These are phyloP conservation scores for Elysia chlorotica DNA, from an alignment of 1,140 invertebrate species.

Conservation along the genomic window DNA sequence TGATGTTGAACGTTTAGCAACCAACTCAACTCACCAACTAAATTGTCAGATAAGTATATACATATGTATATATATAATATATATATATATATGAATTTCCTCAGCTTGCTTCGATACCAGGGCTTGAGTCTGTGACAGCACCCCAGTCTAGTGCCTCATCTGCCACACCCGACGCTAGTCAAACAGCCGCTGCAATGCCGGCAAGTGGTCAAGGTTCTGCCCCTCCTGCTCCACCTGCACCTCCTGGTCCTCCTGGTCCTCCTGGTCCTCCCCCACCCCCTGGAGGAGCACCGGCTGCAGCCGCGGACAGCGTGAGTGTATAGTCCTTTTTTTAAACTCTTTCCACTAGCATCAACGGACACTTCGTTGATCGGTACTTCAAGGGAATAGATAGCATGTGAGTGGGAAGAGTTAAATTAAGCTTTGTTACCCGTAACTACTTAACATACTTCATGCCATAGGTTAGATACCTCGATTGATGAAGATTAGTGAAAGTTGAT, in stretches of 20 bases:
- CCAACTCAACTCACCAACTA: no score
- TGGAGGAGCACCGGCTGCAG: neutral
- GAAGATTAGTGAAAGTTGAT: no score
- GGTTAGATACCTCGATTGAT: neutral
- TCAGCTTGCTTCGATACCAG: conserved; percentile 76
- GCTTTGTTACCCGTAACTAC: neutral
- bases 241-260: neutral
- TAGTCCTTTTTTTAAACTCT: neutral
- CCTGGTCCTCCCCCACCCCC: neutral
- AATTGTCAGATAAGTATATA: no score
- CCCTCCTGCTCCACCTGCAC: neutral
- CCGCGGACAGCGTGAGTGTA: no score
- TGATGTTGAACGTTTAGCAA: no score
- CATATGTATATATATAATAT: no score
- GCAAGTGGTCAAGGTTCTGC: no score
- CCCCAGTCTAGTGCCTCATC: conserved; percentile 27
- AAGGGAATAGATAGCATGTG: no score
- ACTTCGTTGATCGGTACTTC: neutral
- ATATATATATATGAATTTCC: conserved; percentile 36
- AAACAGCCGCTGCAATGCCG: conserved; percentile 19
- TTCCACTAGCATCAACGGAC: neutral
- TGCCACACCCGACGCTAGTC: conserved; percentile 9
- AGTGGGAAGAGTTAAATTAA: neutral
- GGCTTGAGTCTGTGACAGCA: conserved; percentile 65
- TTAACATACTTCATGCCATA: neutral